Evolutionary conservation across 2,797 vertebrate genomes (phyloP), one percentile per base, ranked within the genome.

Genomic region (Sylvia borin): DNA sequence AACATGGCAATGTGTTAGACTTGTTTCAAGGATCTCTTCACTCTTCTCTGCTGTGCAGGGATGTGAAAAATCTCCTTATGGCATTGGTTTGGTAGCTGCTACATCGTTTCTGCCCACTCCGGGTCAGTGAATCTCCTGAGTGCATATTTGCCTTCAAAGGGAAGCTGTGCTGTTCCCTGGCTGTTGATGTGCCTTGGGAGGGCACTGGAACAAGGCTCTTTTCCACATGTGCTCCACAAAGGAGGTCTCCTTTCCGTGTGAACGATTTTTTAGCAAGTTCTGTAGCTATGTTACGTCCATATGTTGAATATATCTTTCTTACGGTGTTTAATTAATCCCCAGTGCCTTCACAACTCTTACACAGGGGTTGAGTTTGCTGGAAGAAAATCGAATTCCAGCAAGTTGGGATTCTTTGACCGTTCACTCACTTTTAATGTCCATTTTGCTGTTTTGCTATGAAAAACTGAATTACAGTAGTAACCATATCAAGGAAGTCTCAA

Each of bases 371-470:
- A 62, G 34, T 57, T 83, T 77, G 57, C 81, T 75, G 38, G 65
- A 89, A 78, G 74, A 78, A 92, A 91, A 75, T 8, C 34, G n/a
- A 75, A 93, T 93, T 94, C 67, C 71, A 75, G 26, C 47, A 79
- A 90, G 64, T 47, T 82, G 51, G 21, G 43, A 84, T 79, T 92
- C 51, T 89, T 93, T 57, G 34, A 27, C 48, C 75, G 16, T 79
- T 92, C n/a, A 31, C 40, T 91, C 64, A 50, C 42, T 76, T 67
- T 51, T 76, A 62, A 38, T 73, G 74, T 75, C 58, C 36, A 10
- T 77, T 88, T 85, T 88, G 36, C 57, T 80, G 16, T 71, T 79
- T 64, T 73, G 36, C 50, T 12, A 13, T 75, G 73, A 68, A 77
- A 93, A 88, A 61, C 12, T 45, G 48, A 68, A 92, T 90, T 85